These are phyloP conservation scores for Paramuricea clavata DNA, from an alignment of 92 coral and sea anemone species.

Conservation along the genomic window DNA sequence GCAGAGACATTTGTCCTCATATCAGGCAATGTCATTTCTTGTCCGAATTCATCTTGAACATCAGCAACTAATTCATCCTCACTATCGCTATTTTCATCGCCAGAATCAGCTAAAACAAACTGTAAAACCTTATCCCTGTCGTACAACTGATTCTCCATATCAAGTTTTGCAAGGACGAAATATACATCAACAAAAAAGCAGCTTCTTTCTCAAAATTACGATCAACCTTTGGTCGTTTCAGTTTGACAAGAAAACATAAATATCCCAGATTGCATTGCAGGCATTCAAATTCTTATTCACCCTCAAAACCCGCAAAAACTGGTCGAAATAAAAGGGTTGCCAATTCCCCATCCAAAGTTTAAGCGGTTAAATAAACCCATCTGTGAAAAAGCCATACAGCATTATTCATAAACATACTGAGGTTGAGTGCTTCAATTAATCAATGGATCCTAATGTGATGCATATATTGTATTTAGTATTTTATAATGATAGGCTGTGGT, in stretches of 20 bases:
- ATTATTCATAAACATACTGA: too few relatives aligned
- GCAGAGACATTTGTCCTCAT: slow-evolving; percentile 11
- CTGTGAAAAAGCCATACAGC: too few relatives aligned
- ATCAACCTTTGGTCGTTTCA: neutral
- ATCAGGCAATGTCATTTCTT: slow-evolving; percentile 1
- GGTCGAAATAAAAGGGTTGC: too few relatives aligned
- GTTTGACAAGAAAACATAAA: neutral
- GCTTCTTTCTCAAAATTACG: slow-evolving; percentile 2
- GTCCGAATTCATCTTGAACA: slow-evolving; percentile 25
- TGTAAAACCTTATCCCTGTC: slow-evolving; percentile 14
- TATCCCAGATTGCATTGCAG: slow-evolving; percentile 8
- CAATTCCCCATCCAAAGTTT: too few relatives aligned
- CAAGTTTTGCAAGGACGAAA: neutral
- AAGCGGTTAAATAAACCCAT: too few relatives aligned
- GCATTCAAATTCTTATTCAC: slow-evolving; percentile 1
- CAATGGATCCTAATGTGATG: too few relatives aligned
- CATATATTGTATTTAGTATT: too few relatives aligned
- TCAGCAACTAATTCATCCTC: slow-evolving; percentile 9
- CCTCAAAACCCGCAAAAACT: neutral
- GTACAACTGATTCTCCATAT: neutral
- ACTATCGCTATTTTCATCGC: slow-evolving; percentile 7
- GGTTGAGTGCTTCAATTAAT: too few relatives aligned
- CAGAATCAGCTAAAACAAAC: slow-evolving; percentile 21
- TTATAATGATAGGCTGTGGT: too few relatives aligned
- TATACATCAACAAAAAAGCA: slow-evolving; percentile 2